Percentiles rank a stretch among this genome's conserved stretches.
These are phyloP conservation scores for Nephrotoma appendiculata DNA, from an alignment of 2,888 invertebrate genomes.

Conservation along the genomic window DNA sequence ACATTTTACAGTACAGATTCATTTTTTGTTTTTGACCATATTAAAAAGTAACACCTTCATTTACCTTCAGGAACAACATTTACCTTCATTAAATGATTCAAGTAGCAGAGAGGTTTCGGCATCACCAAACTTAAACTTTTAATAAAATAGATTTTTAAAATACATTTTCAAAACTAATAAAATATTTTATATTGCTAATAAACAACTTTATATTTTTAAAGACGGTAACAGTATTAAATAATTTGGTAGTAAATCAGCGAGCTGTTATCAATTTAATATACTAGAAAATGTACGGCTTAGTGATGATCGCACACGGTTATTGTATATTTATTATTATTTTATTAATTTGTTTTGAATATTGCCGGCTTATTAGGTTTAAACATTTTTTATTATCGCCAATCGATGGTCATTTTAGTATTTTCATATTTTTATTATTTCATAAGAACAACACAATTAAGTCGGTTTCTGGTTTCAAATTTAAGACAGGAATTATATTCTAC, in stretches of 20 bases:
- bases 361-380: not conserved
- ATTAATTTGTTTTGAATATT: not conserved
- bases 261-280: not conserved
- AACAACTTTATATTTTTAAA: not conserved
- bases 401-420: not conserved
- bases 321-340: not conserved
- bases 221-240: not conserved
- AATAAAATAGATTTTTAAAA: too few relatives aligned
- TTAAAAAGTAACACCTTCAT: too few relatives aligned
- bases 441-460: not conserved
- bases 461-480: not conserved
- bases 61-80: too few relatives aligned
- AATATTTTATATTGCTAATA: not conserved
- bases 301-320: not conserved
- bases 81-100: too few relatives aligned
- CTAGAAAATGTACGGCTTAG: not conserved
- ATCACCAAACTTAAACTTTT: too few relatives aligned
- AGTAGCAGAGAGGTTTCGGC: too few relatives aligned
- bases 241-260: not conserved
- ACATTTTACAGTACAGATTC: too few relatives aligned
- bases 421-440: not conserved
- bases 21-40: too few relatives aligned
- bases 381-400: not conserved
- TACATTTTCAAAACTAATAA: not conserved
- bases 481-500: not conserved